Conservation (phyloP, 2,113 vertebrate species). For the Mobula birostris region DNA sequence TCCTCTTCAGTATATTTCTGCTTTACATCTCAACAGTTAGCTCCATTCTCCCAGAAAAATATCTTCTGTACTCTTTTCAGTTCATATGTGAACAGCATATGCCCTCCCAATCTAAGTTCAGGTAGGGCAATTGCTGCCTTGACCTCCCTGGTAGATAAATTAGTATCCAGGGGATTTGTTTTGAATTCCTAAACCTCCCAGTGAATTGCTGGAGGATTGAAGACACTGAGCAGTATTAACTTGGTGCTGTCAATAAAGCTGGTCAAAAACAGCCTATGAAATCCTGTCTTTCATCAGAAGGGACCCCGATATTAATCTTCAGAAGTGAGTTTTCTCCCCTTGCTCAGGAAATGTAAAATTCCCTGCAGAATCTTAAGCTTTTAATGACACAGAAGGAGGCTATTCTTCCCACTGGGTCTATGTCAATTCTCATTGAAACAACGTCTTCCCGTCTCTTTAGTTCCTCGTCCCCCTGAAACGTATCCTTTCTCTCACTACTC, state of each 20-base stretch:
- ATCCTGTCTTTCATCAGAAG: background rate
- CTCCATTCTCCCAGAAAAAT: background rate
- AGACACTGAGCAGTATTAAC: background rate
- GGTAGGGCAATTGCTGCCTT: too few species aligned
- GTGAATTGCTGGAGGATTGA: background rate
- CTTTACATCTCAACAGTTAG: background rate
- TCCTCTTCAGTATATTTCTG: background rate
- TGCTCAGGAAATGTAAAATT: background rate
- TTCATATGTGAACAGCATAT: too few species aligned
- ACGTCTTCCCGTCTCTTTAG: too few species aligned
- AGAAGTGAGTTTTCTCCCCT: background rate
- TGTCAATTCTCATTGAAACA: too few species aligned
- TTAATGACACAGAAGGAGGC: too few species aligned
- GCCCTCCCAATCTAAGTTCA: too few species aligned
- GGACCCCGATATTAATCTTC: background rate
- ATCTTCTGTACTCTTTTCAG: background rate
- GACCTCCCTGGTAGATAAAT: too few species aligned
- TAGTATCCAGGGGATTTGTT: background rate
- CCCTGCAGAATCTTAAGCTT: background rate
- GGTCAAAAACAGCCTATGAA: background rate
- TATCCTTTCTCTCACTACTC: too few species aligned
- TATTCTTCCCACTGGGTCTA: too few species aligned
- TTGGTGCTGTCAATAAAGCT: background rate
- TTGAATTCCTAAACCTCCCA: background rate
- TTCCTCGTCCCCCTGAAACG: too few species aligned